Base-by-base conservation (phyloP, 1,140 invertebrate genomes). In the Anadara kagoshimensis region DNA sequence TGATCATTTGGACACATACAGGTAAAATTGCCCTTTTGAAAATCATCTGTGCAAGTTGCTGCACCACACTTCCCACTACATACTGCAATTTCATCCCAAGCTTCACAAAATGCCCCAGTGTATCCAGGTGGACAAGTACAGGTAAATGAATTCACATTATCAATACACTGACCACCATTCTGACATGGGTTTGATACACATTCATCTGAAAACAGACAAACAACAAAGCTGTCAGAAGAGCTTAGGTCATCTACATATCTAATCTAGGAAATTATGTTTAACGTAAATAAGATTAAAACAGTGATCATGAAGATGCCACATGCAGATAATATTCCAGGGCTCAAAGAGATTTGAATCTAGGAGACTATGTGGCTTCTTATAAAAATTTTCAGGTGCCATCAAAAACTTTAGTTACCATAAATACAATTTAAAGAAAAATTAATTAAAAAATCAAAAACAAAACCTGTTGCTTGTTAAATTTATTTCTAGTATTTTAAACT, bases 121-220 rank as follows among this genome's bases (percentile, higher is more conserved):
- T 26, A 64, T 36, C 74, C 78, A 26, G 73, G 47, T 24, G 36
- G 43, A 75, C 85, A 87, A 26, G 54, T 36, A 64, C 86, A 88
- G 12, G 43, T 69, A 69, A 76, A 85, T 22, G 56, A 57, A 57
- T 78, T 73, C 18, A 78, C 53, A 14, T 63, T 67, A 57, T 85
- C 83, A 0, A 76, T 43, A 73, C 84, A 85, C 1, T 44, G 77
- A 20, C 75, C 83, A 58, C 72, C 78, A 73, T 84, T 78, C n/a
- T 77, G 29, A 72, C 84, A 85, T 16, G 74, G 69, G 4, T 69
- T 41, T 26, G 54, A 69, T 44, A 41, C 94, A 89, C 97, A 99
- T 84, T 98, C 96, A 82, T 98, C 94, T 64, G 43, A n/a, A 64
- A 64, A 53, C 18, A 64, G 18, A 51, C 24, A 62, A 26, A 49